Percentiles rank a stretch among this genome's conserved stretches.
Evolutionary conservation across 1,140 invertebrate genomes (phyloP).

Genomic region (Euglossa dilemma): DNA sequence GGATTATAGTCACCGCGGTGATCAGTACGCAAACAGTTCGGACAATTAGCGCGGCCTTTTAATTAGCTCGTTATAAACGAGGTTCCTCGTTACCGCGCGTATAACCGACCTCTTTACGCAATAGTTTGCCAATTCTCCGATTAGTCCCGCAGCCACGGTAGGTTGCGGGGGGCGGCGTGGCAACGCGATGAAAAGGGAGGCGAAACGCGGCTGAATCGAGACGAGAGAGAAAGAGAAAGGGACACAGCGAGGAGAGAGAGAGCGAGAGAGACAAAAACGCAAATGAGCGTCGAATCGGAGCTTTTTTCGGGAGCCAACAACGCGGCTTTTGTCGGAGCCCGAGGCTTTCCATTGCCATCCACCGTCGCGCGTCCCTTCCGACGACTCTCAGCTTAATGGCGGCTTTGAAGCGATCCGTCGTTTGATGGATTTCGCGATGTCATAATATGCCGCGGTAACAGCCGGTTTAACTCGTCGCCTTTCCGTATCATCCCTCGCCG

Average conservation of each 20-base stretch:
- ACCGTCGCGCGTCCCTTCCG: background rate
- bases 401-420: conserved; percentile 72
- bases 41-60: conserved; percentile 59
- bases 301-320: conserved; percentile 60
- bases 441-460: conserved; percentile 65
- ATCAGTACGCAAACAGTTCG: conserved; percentile 33
- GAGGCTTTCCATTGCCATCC: conserved; percentile 41
- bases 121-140: conserved; percentile 53
- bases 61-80: conserved; percentile 61
- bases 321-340: conserved; percentile 52
- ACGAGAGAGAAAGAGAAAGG: background rate
- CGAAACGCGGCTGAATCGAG: background rate
- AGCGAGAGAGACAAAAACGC: background rate
- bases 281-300: conserved; percentile 38
- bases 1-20: conserved; percentile 24
- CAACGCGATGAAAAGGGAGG: background rate
- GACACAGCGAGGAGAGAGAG: too few relatives aligned
- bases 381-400: conserved; percentile 61
- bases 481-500: conserved; percentile 25
- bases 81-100: conserved; percentile 52
- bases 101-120: conserved; percentile 36
- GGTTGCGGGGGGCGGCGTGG: background rate
- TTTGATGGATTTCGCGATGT: conserved; percentile 75
- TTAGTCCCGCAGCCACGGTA: conserved; percentile 24
- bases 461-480: conserved; percentile 56